Evolutionary conservation across 1,140 invertebrate species (phyloP).

Genomic region (Lucilia cuprina): DNA sequence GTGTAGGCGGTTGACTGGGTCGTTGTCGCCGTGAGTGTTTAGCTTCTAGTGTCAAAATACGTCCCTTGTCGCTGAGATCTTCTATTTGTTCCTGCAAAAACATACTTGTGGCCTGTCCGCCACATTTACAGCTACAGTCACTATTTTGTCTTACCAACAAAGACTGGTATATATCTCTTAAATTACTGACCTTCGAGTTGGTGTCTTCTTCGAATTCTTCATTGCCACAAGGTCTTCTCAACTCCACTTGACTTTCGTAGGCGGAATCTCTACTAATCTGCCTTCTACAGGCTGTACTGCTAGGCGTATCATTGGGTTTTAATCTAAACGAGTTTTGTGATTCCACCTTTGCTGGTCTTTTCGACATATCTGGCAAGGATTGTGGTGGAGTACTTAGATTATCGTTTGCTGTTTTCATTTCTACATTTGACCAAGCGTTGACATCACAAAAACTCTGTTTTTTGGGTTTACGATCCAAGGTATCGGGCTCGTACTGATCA

Average conservation of each 20-base stretch:
- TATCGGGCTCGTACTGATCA: slow-evolving; percentile 83
- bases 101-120: slow-evolving; percentile 36
- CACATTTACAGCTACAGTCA: slow-evolving; percentile 45
- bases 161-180: slow-evolving; percentile 77
- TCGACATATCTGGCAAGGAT: slow-evolving; percentile 48
- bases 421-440: slow-evolving; percentile 58
- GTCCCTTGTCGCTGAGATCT: slow-evolving; percentile 63
- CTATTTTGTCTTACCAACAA: slow-evolving; percentile 61
- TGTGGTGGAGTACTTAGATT: slow-evolving; percentile 8
- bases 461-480: slow-evolving; percentile 79
- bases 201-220: not conserved
- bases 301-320: slow-evolving; percentile 4
- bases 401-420: slow-evolving; percentile 5
- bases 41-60: slow-evolving; percentile 69
- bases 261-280: slow-evolving; percentile 15
- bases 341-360: slow-evolving; percentile 11
- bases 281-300: not conserved
- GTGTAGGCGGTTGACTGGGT: slow-evolving; percentile 65
- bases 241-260: slow-evolving; percentile 27
- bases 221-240: not conserved
- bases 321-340: slow-evolving; percentile 55
- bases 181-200: slow-evolving; percentile 66
- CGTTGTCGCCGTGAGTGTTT: slow-evolving; percentile 75
- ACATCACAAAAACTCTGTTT: slow-evolving; percentile 65
- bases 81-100: slow-evolving; percentile 29